phyloP scores from a whole-genome alignment of 2,113 vertebrate species.

The Toxostoma redivivum region DNA sequence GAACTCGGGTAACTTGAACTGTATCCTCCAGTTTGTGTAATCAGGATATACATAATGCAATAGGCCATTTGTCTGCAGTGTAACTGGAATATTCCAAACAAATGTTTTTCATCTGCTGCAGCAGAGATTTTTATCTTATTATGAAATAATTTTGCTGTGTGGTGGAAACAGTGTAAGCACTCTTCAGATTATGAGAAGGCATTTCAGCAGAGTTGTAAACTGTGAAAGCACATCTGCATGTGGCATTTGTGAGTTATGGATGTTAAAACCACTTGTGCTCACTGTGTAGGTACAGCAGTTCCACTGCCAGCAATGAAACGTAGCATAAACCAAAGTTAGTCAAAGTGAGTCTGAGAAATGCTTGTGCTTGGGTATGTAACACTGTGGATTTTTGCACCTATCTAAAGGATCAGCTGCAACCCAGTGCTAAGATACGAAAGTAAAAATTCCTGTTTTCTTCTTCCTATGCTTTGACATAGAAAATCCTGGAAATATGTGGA shows the following conservation, averaged over 20 bases:
- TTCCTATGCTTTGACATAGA: background rate
- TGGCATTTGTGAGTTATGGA: background rate
- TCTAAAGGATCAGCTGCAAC: background rate
- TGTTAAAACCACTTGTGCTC: background rate
- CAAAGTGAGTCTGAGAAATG: background rate
- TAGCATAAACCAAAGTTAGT: background rate
- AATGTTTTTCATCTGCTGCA: background rate
- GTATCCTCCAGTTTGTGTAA: background rate
- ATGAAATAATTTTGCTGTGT: background rate
- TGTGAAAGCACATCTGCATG: background rate
- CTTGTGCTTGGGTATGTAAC: background rate
- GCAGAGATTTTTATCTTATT: conserved; percentile 25
- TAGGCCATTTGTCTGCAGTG: background rate
- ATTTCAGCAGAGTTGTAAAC: background rate
- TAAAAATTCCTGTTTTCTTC: background rate
- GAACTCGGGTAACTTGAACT: background rate
- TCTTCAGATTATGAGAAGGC: background rate
- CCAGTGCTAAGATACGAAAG: background rate
- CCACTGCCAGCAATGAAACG: background rate
- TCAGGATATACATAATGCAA: background rate
- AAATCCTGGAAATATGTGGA: background rate
- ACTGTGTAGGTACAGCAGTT: background rate
- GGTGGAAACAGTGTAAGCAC: background rate
- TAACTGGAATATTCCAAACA: background rate
- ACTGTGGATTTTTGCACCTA: background rate